phyloP scores from a whole-genome alignment of 2,888 invertebrate species.

The Epinotia nisella region DNA sequence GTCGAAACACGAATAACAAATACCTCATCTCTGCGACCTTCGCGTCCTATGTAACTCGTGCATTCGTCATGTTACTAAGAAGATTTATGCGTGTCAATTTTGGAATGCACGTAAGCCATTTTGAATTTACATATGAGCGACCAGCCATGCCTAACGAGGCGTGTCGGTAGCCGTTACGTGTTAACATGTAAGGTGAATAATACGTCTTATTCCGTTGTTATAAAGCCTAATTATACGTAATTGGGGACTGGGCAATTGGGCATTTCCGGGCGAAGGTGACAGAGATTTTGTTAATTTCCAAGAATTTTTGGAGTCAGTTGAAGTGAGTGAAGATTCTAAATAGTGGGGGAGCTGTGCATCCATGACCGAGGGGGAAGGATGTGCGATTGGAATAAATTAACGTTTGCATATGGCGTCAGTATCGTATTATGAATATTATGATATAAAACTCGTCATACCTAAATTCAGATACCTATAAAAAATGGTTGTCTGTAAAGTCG shows the following conservation, averaged over 20 bases:
- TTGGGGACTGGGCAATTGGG: background rate
- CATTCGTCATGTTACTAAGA: background rate
- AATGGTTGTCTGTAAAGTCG: too few relatives aligned
- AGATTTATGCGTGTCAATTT: background rate
- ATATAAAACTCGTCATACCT: too few relatives aligned
- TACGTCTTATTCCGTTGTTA: conserved; percentile 12
- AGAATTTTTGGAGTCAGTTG: conserved; percentile 1
- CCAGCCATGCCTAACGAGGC: conserved; percentile 51
- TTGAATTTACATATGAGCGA: conserved; percentile 29
- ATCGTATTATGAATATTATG: background rate
- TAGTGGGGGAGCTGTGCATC: conserved; percentile 18
- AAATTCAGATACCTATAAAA: too few relatives aligned
- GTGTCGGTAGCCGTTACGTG: conserved; percentile 48
- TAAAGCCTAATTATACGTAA: background rate
- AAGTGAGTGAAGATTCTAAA: background rate
- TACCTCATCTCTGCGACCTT: conserved; percentile 37
- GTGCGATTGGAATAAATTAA: conserved; percentile 24
- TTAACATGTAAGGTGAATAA: conserved; percentile 51
- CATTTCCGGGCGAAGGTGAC: conserved; percentile 32
- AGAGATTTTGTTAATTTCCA: conserved; percentile 16
- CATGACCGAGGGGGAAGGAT: conserved; percentile 32
- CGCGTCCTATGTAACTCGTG: conserved; percentile 1
- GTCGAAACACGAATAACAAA: conserved; percentile 25
- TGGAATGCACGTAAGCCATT: conserved; percentile 24
- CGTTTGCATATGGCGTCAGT: background rate